These are phyloP conservation scores for Scaptomyza montana DNA, from an alignment of 1,140 invertebrate species.

Conservation along the genomic window DNA sequence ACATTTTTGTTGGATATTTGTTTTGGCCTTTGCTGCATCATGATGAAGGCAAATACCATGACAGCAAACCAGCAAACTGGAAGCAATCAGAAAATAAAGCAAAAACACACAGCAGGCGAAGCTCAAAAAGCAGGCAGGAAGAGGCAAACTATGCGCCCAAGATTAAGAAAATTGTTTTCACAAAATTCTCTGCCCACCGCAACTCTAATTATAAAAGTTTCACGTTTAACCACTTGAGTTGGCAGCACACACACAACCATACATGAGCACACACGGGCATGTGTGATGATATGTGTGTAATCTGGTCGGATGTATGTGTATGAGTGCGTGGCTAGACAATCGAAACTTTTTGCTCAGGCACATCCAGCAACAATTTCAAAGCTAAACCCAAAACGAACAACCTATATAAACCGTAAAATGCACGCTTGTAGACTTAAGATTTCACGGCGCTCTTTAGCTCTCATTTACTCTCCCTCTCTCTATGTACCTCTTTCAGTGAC, in stretches of 20 bases:
- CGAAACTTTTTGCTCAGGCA: constrained; percentile 67
- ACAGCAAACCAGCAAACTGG: constrained; percentile 4
- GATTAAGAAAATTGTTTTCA: constrained; percentile 72
- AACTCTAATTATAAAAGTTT: constrained; percentile 82
- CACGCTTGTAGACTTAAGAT: constrained; percentile 34
- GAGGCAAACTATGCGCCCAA: constrained; percentile 65
- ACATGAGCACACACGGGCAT: constrained; percentile 36
- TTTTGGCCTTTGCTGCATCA: constrained; percentile 38
- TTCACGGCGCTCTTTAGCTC: constrained; percentile 4
- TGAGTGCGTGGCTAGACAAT: constrained; percentile 71
- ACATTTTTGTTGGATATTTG: constrained; percentile 44
- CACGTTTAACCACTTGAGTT: constrained; percentile 80
- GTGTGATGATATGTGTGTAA: constrained; percentile 31
- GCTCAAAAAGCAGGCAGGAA: background rate
- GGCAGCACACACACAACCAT: constrained; percentile 39
- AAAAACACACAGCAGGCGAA: background rate
- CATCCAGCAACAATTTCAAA: constrained; percentile 62
- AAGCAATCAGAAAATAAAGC: background rate
- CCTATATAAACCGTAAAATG: constrained; percentile 45
- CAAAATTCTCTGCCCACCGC: constrained; percentile 73
- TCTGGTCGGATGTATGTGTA: constrained; percentile 50
- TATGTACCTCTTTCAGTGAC: constrained; percentile 30
- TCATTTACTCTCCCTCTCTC: background rate
- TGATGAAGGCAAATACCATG: constrained; percentile 45
- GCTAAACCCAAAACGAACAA: constrained; percentile 55